Evolutionary conservation across 2,888 invertebrate genomes (phyloP).

Genomic region (Limenitis camilla): DNA sequence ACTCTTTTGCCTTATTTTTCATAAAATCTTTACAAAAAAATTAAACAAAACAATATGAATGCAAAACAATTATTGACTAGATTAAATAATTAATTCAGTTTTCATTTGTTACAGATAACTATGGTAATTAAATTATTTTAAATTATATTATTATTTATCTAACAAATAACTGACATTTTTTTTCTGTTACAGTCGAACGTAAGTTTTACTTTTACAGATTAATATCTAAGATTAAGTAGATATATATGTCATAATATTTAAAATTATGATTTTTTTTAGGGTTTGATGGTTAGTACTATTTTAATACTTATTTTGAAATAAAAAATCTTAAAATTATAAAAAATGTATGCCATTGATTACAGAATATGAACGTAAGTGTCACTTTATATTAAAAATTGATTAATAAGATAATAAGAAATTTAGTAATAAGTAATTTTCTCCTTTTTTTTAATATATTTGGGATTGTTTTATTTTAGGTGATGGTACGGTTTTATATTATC

Average conservation of each 20-base stretch:
- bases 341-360: constrained; percentile 14
- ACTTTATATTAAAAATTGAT: neutral
- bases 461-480: constrained; percentile 27
- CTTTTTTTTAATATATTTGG: neutral
- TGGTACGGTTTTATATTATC: constrained; percentile 26
- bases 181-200: constrained; percentile 20
- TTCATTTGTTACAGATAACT: constrained; percentile 23
- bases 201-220: no score
- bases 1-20: no score
- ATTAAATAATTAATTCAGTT: no score
- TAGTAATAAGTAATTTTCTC: neutral
- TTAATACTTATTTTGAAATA: no score
- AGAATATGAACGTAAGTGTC: constrained; percentile 38
- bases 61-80: no score
- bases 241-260: no score
- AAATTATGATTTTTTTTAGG: constrained; percentile 2
- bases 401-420: neutral
- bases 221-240: no score
- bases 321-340: no score
- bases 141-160: neutral
- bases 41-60: no score
- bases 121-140: neutral
- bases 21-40: no score
- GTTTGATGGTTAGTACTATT: constrained; percentile 17
- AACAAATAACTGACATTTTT: neutral